phyloP scores from a whole-genome alignment of 1,140 invertebrate species.

The Drosophila lacteicornis region DNA sequence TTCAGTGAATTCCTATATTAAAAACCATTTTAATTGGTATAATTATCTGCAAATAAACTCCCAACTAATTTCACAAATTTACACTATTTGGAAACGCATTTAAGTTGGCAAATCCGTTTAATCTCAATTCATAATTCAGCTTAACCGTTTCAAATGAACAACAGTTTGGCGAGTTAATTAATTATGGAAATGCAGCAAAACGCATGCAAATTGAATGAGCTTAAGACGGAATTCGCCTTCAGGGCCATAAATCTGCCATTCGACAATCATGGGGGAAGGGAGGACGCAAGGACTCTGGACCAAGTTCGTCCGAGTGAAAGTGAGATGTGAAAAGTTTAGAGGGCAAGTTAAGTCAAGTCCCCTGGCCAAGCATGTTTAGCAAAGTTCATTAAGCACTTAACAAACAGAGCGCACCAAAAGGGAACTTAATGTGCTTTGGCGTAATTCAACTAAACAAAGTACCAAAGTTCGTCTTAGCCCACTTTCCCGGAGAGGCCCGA shows the following conservation, averaged over 20 bases:
- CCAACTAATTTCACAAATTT: constrained; percentile 1
- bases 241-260: constrained; percentile 26
- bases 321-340: constrained; percentile 54
- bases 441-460: constrained; percentile 65
- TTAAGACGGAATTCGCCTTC: constrained; percentile 8
- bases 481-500: constrained; percentile 6
- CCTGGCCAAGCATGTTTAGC: constrained; percentile 45
- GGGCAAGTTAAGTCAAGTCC: constrained; percentile 52
- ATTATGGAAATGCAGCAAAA: constrained; percentile 27
- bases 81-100: constrained; percentile 1
- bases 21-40: not conserved
- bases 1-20: not conserved
- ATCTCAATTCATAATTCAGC: constrained; percentile 29
- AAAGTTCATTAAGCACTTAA: constrained; percentile 65
- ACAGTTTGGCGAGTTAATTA: constrained; percentile 26
- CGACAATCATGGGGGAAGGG: not conserved
- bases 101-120: constrained; percentile 10
- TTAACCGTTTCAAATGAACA: constrained; percentile 24
- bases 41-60: constrained; percentile 4
- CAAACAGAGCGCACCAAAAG: constrained; percentile 51
- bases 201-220: constrained; percentile 33
- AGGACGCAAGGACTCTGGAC: not conserved
- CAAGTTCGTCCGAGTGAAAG: constrained; percentile 53
- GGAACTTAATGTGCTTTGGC: constrained; percentile 51
- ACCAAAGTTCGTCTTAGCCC: constrained; percentile 57